Base-by-base conservation (phyloP, 2,888 invertebrate species). In the Conistra vaccinii region DNA sequence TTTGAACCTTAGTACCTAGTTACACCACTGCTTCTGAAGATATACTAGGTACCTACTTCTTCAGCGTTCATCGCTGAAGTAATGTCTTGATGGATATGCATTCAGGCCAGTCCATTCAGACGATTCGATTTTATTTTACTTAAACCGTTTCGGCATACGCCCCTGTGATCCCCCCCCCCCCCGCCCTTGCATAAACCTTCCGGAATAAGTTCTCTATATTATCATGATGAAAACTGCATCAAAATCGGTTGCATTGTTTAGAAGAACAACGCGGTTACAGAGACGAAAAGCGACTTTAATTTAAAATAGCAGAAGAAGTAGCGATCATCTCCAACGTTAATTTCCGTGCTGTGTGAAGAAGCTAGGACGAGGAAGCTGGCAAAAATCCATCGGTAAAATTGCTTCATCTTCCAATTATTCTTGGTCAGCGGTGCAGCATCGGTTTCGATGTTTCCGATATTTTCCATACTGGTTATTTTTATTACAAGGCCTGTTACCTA, bases 311-410 rank as follows among this genome's bases (percentile, higher is more conserved):
- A 35, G 9, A 39, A 35, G 61, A 61, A 39, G 62, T 62, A 42
- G n/a, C 12, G 20, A 29, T 26, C 26, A 42, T 20, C 20, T 20
- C 2, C 1, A 45, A 29, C 12, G 20, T 53, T 45, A 0, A 51
- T 51, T 60, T 45, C 26, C 17, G 23, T 60, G 35, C 23, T 60
- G 17, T 76, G 42, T 26, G 51, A 60, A 60, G 42, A 39, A 58
- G 32, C n/a, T 29, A 20, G 6, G 5, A 26, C 32, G 20, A 60
- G 42, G 58, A 65, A 53, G 12, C 39, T 39, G 12, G 5, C 39
- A 62, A 32, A 77, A 26, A n/a, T 45, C 23, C n/a, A 23, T 39
- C 29, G 23, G 4, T 53, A 32, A 48, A 58, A 29, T 5, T 26
- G 0, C 1, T 55, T 35, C 10, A 76, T n/a, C n/a, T 57, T 32